Base-by-base conservation (phyloP, 1,140 invertebrate species). In the Babylonia areolata region DNA sequence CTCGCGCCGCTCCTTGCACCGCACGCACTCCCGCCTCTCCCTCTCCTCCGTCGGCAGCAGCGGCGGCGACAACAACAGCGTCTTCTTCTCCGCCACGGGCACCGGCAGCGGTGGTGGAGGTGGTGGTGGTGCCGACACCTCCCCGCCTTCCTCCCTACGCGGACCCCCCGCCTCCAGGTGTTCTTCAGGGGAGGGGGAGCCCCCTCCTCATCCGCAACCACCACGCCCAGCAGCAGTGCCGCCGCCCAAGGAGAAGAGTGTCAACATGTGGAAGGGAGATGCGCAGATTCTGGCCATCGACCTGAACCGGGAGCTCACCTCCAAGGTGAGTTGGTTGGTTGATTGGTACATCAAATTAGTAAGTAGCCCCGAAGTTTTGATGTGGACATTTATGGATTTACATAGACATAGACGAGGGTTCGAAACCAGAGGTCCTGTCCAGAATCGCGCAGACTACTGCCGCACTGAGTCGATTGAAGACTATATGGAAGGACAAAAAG, bases 211-310 rank as follows among this genome's bases (percentile, higher is more conserved):
- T n/a, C n/a, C n/a, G n/a, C n/a, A 35, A 9, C 75, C 75, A 37
- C n/a, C 75, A 2, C 23, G 6, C 28, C 9, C 79, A 31, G 42
- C 54, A 23, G 39, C 31, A 83, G 81, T 37, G 54, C 35, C 46
- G 46, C 46, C 46, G 46, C 9, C 46, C 46, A 9, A 46, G 40
- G 40, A 75, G 42, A 35, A 75, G 6, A 85, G 81, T 64, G 85
- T 89, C 3, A 82, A 84, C 5, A 87, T 92, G 46, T 92, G 92
- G 92, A 90, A 91, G 84, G 89, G 87, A 2, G 92, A 91, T 54
- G 37, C 51, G 12, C 86, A 90, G 82, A 91, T 91, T 75, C 77
- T 91, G 17, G 90, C 90, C 75, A 90, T 92, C 54, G 92, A 92
- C 89, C 87, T 91, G 33, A 90, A 89, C 39, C 81, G 84, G 17